Conservation (phyloP, 2,113 vertebrate genomes). For the Callipepla squamata region DNA sequence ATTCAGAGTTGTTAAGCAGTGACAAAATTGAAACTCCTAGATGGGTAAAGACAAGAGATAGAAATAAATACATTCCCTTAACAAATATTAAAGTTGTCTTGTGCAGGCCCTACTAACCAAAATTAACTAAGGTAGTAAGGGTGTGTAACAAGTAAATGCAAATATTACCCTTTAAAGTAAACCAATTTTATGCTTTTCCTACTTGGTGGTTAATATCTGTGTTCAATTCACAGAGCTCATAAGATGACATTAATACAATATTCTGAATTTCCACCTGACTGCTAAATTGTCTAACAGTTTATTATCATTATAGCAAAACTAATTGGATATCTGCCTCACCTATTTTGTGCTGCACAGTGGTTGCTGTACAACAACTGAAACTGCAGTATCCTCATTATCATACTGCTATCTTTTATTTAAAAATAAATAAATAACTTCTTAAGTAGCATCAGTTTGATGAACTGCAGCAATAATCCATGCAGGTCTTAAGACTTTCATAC, state of each 20-base stretch:
- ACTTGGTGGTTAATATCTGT: neutral
- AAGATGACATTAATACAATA: neutral
- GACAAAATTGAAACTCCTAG: neutral
- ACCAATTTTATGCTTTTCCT: neutral
- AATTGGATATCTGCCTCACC: slow-evolving; percentile 15
- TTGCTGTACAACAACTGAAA: neutral
- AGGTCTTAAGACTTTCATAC: slow-evolving; percentile 49
- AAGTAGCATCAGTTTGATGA: slow-evolving; percentile 20
- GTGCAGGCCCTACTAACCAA: neutral
- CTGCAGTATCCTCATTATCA: neutral
- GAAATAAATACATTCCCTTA: neutral
- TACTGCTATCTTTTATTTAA: neutral
- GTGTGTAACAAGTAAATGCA: neutral
- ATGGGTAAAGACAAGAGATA: neutral
- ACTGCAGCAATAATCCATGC: slow-evolving; percentile 19
- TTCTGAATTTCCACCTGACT: neutral
- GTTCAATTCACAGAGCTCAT: neutral
- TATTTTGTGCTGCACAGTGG: slow-evolving; percentile 14
- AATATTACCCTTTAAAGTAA: neutral
- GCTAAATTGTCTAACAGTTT: slow-evolving; percentile 21
- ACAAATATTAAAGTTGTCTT: neutral
- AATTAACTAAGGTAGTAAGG: neutral
- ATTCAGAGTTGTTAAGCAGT: neutral
- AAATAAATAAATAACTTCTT: neutral
- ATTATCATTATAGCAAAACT: neutral